Evolutionary conservation across 2,888 invertebrate genomes (phyloP).

Genomic region (Spisula subtruncata): DNA sequence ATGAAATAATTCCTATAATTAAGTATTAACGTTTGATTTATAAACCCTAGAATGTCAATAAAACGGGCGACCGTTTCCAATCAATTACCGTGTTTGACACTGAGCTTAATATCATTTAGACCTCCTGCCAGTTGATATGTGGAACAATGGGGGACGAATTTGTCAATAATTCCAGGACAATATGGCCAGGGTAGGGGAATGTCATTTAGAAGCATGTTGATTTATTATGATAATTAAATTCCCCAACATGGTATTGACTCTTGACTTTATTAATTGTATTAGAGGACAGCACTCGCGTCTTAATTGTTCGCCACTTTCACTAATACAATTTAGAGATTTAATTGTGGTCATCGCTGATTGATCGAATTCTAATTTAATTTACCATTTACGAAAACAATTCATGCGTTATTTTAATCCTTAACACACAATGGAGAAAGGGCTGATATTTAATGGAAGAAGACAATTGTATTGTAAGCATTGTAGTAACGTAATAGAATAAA

Average conservation of each 20-base stretch:
- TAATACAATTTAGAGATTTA: not conserved
- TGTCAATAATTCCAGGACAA: not conserved
- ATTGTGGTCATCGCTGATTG: conserved; percentile 6
- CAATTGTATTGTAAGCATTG: no score
- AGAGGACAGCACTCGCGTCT: not conserved
- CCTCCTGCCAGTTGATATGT: not conserved
- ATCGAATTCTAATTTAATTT: not conserved
- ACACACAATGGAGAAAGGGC: not conserved
- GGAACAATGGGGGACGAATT: not conserved
- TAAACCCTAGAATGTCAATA: not conserved
- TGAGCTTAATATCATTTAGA: not conserved
- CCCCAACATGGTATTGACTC: conserved; percentile 17
- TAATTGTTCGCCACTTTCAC: not conserved
- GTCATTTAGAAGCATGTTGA: conserved; percentile 25
- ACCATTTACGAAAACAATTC: not conserved
- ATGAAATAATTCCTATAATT: conserved; percentile 16
- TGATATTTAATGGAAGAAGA: no score
- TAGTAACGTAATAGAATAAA: no score
- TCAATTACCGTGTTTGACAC: conserved; percentile 11
- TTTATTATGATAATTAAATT: conserved; percentile 38
- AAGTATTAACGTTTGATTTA: not conserved
- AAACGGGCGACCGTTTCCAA: not conserved
- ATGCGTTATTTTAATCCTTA: not conserved
- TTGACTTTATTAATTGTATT: not conserved
- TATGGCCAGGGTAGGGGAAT: not conserved